Evolutionary conservation across 1,140 invertebrate species (phyloP).

Genomic region (Thaumatotibia leucotreta): DNA sequence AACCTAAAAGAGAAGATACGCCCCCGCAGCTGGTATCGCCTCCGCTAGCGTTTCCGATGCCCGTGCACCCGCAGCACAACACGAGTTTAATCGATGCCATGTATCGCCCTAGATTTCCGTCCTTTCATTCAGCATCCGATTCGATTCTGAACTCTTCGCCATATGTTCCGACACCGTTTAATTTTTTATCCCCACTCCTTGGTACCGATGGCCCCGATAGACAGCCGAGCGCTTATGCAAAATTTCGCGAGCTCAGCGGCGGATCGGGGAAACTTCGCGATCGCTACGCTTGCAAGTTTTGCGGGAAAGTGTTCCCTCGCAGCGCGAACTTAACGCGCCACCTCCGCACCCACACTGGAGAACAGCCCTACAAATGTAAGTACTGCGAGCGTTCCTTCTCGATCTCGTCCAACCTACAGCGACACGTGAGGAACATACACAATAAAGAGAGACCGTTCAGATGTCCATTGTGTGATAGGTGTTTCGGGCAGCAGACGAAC

Average conservation of each 20-base stretch:
- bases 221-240: constrained; percentile 73
- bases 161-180: constrained; percentile 80
- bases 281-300: constrained; percentile 97
- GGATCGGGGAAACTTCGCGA: constrained; percentile 88
- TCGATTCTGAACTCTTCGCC: constrained; percentile 77
- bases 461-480: constrained; percentile 91
- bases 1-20: constrained; percentile 80
- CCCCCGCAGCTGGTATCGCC: constrained; percentile 75
- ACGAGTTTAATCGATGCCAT: constrained; percentile 81
- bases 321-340: constrained; percentile 98
- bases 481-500: constrained; percentile 90
- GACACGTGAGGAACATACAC: constrained; percentile 99
- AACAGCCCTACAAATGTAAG: constrained; percentile 98
- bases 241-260: constrained; percentile 68
- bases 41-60: constrained; percentile 86
- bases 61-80: constrained; percentile 83
- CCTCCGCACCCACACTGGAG: constrained; percentile 96
- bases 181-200: constrained; percentile 85
- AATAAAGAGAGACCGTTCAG: constrained; percentile 96
- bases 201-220: constrained; percentile 77
- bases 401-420: constrained; percentile 97
- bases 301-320: constrained; percentile 97
- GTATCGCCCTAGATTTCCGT: constrained; percentile 80
- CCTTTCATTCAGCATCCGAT: constrained; percentile 72
- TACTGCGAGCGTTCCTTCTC: constrained; percentile 99